Conservation (phyloP, 2,797 vertebrate species). For the Intellagama lesueurii region DNA sequence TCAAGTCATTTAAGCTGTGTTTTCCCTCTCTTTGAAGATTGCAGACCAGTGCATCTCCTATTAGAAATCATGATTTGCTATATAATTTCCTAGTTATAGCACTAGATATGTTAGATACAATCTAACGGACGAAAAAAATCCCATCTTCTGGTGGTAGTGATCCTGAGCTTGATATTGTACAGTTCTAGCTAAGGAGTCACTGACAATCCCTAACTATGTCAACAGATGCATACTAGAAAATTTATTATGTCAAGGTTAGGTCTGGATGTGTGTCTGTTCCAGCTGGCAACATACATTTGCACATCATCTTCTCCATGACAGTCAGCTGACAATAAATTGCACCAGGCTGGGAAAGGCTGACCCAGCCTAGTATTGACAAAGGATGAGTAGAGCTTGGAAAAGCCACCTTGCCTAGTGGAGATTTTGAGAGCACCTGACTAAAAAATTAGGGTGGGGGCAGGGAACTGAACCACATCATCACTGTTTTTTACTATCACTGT, state of each 20-base stretch:
- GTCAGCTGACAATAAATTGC: neutral
- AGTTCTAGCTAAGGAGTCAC: neutral
- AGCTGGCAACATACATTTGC: neutral
- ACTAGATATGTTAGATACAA: neutral
- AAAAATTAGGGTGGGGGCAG: too few species aligned
- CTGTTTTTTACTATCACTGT: too few species aligned
- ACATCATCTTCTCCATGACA: neutral
- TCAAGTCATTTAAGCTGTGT: too few species aligned
- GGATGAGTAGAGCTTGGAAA: neutral
- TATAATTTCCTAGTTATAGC: neutral
- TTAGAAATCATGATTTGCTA: neutral
- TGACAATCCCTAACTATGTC: neutral
- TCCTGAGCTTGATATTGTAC: too few species aligned
- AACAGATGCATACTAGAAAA: neutral
- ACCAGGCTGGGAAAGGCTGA: neutral
- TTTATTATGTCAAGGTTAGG: neutral
- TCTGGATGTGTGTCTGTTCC: neutral
- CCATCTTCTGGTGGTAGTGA: neutral
- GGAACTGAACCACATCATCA: too few species aligned
- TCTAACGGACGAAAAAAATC: neutral
- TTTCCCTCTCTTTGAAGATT: too few species aligned
- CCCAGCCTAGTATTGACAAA: neutral
- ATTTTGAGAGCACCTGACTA: too few species aligned
- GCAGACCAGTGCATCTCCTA: neutral
- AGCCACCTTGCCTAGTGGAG: too few species aligned